Evolutionary conservation across 2,888 invertebrate species (phyloP), one percentile per base, ranked within the genome.

Genomic region (Halictus quadricinctus): DNA sequence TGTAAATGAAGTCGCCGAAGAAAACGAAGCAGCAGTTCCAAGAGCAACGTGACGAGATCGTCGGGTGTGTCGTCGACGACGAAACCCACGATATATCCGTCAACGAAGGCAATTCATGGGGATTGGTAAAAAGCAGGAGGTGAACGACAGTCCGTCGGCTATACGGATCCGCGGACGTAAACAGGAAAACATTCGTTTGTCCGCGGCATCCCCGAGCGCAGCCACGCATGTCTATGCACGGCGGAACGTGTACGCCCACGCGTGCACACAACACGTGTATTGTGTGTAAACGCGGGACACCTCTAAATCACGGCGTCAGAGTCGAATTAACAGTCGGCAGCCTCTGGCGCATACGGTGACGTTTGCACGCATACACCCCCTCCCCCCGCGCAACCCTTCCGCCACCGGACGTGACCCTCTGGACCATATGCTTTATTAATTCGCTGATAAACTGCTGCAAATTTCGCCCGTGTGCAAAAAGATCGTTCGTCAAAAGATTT

Each of bases 171-270:
- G 29, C 18, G 84, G 82, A 88, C 89, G 87, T 88, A 90, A 92
- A 91, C 92, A 91, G 92, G 92, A 92, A 92, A 92, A 90, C 92
- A 91, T 92, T 90, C 90, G 90, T 92, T 92, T 91, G 91, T 92
- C 90, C 90, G 87, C 89, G 84, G 89, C 84, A 84, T 84, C 77
- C 80, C 76, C 64, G 80, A 79, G 81, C 83, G 81, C 85, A 80
- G 80, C 77, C 89, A 85, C 83, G 87, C 82, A 79, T 80, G 81
- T 75, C 82, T 75, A 79, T 75, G 72, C 46, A 75, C 74, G 50
- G 70, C 60, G 50, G 13, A 69, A 60, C 83, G 72, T 58, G 50
- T 66, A 69, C 79, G 76, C 70, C 85, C 80, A 86, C 81, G 81
- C 78, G 76, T 70, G 74, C 84, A 80, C 74, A 48, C 85, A 72